Base-by-base conservation (phyloP, 2,113 vertebrate genomes). In the Xenus cinereus region DNA sequence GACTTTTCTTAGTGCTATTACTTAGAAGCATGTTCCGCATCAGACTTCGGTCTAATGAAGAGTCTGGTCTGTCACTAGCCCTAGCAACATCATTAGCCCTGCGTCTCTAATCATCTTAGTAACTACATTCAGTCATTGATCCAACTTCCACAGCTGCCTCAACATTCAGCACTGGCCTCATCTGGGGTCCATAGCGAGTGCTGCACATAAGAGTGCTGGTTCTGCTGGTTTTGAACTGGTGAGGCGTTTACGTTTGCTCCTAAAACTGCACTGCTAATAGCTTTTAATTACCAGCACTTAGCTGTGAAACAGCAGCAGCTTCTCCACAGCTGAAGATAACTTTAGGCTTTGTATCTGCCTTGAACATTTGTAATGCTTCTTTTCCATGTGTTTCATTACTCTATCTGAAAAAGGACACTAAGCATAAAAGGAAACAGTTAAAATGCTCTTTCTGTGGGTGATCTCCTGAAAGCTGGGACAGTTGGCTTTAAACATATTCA, bases 151-250 rank as follows among this genome's bases (percentile, higher is more conserved):
- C 14, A 45, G 22, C 26, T 88, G 39, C 43, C 59, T 90, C 35
- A 37, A 2, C 37, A 22, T 35, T 63, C 35, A 16, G 59, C 1
- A 1, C 3, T 0, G 0, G 35, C 50, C 37, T 83, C 33, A 21
- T 6, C 11, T 35, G 35, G 46, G 37, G 26, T 41, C 15, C 6
- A 3, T 1, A 48, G 69, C 6, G 33, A 84, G 62, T 14, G 24
- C 41, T 71, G 62, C 32, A 18, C 1, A 0, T 67, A 22, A 66
- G 20, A 26, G 30, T 60, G 37, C 63, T 88, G 59, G 21, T 43
- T 67, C 35, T 64, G 60, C 48, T 89, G 51, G 2, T 72, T 54
- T 90, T 67, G 69, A 71, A 35, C 53, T 72, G 62, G 30, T 60
- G 60, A 81, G 28, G 71, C 2, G 1, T 46, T 60, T 11, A 37